These are phyloP conservation scores for Vulpes lagopus DNA, from an alignment of 2,113 vertebrate species.

Conservation along the genomic window DNA sequence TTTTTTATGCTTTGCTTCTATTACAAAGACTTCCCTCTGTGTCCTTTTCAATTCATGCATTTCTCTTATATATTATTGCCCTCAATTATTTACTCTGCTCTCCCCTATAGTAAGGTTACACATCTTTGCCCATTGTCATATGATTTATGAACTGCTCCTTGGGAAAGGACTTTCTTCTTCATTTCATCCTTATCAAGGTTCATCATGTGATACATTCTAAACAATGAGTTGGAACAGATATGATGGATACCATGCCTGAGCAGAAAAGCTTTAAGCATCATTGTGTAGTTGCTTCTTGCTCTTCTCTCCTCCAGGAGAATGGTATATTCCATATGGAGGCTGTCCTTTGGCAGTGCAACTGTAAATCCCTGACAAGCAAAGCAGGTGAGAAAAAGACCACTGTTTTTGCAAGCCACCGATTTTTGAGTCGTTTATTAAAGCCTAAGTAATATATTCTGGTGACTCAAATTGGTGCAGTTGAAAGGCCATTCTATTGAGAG, in stretches of 20 bases:
- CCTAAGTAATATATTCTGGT: not conserved
- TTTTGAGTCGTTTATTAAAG: not conserved
- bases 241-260: not conserved
- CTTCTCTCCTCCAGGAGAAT: not conserved
- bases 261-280: not conserved
- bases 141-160: not conserved
- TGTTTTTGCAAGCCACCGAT: not conserved
- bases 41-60: not conserved
- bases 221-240: not conserved
- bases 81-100: not conserved
- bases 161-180: not conserved
- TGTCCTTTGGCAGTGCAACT: not conserved
- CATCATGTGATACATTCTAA: not conserved
- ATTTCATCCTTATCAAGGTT: not conserved
- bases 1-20: constrained; percentile 5
- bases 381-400: not conserved
- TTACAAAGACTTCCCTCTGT: not conserved
- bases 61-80: not conserved
- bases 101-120: not conserved
- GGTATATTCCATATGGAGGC: not conserved
- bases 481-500: not conserved
- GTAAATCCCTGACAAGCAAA: not conserved
- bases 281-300: not conserved
- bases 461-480: not conserved
- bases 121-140: not conserved